A percentile compares a stretch with the other conserved stretches of the same genome.
These are phyloP conservation scores for Galaxea fascicularis DNA, from an alignment of 92 coral and sea anemone species.

Conservation along the genomic window DNA sequence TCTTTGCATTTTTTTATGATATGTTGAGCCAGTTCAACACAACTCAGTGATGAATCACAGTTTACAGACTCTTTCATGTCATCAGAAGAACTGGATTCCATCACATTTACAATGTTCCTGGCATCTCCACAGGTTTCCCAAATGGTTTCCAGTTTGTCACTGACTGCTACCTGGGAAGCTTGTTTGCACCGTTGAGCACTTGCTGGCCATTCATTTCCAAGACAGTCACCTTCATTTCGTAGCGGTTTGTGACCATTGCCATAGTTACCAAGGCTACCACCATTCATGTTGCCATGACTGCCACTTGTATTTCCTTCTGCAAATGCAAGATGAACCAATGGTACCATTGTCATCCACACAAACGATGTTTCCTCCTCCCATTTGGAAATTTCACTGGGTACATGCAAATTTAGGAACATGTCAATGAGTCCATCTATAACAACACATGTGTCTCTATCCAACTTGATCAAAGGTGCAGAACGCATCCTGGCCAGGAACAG, in stretches of 20 bases:
- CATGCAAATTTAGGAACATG: constrained; percentile 55
- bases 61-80: not conserved
- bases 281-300: not conserved
- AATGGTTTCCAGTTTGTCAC: not conserved
- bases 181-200: not conserved
- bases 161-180: not conserved
- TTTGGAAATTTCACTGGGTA: constrained; percentile 58
- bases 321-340: constrained; percentile 85
- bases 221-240: not conserved
- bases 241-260: not conserved
- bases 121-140: not conserved
- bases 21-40: not conserved
- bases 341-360: constrained; percentile 93
- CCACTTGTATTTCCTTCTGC: constrained; percentile 57
- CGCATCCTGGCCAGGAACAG: constrained; percentile 79
- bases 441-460: constrained; percentile 34
- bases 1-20: not conserved
- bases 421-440: constrained; percentile 68
- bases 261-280: not conserved
- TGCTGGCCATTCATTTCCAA: not conserved
- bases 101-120: not conserved
- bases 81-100: not conserved
- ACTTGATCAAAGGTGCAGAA: constrained; percentile 59
- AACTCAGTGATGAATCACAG: not conserved
- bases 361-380: constrained; percentile 69